phyloP scores from a whole-genome alignment of 2,888 invertebrate genomes.

The Chalcis sispes region DNA sequence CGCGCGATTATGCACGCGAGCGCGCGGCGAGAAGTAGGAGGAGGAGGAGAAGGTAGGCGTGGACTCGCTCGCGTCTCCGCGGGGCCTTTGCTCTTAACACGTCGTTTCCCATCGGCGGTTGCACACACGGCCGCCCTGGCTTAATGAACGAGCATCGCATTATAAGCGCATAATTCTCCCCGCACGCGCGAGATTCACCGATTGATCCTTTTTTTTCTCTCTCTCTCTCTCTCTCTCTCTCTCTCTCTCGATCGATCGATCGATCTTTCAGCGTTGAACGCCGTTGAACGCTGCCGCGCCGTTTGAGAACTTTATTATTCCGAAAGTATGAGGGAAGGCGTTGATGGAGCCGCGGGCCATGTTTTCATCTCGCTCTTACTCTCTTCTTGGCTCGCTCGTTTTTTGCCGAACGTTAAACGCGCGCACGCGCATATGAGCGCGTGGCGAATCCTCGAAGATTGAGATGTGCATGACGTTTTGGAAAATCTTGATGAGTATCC shows the following conservation, averaged over 20 bases:
- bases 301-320: slow-evolving; percentile 51
- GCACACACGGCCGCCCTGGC: not conserved
- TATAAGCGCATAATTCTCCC: slow-evolving; percentile 57
- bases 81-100: slow-evolving; percentile 50
- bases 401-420: no score
- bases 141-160: slow-evolving; percentile 57
- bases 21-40: not conserved
- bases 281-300: not conserved
- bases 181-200: slow-evolving; percentile 13
- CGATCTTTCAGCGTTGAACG: slow-evolving; percentile 34
- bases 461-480: slow-evolving; percentile 59
- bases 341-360: slow-evolving; percentile 27
- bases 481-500: slow-evolving; percentile 58
- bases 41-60: slow-evolving; percentile 34
- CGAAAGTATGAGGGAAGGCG: slow-evolving; percentile 22
- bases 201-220: no score
- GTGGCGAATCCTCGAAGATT: slow-evolving; percentile 57
- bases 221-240: not conserved
- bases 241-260: slow-evolving; percentile 10
- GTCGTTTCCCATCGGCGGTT: slow-evolving; percentile 46
- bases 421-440: slow-evolving; percentile 18
- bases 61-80: not conserved
- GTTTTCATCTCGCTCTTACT: slow-evolving; percentile 1
- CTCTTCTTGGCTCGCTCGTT: not conserved
- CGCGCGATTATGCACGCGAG: slow-evolving; percentile 13